Percentiles rank a stretch among this genome's conserved stretches.
Conservation (phyloP, 2,797 vertebrate species). For the Anniella stebbinsi region DNA sequence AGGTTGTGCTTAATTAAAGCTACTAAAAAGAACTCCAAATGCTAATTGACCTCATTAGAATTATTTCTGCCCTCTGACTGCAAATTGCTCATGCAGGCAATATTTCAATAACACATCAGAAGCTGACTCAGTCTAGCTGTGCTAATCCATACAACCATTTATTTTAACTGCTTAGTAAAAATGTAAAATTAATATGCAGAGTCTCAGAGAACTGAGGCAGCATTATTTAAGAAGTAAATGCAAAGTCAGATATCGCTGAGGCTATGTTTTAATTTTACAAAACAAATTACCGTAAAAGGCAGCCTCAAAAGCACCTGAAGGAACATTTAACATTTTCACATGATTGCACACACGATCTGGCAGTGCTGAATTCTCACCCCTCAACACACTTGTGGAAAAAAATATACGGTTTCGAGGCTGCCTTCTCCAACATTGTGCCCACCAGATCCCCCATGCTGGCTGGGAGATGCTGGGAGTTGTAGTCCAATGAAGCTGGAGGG, state of each 20-base stretch:
- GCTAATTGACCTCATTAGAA: constrained; percentile 35
- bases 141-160: neutral
- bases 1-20: constrained; percentile 42
- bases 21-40: neutral
- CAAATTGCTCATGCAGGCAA: constrained; percentile 22
- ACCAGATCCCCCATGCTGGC: too few relatives aligned
- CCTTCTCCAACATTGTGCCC: too few relatives aligned
- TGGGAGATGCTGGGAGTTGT: too few relatives aligned
- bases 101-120: constrained; percentile 24
- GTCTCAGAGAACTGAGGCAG: constrained; percentile 18
- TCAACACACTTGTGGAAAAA: neutral
- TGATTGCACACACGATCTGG: neutral
- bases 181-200: constrained; percentile 37
- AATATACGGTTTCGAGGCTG: too few relatives aligned
- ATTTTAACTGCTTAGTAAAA: constrained; percentile 26
- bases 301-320: neutral
- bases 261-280: neutral
- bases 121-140: constrained; percentile 33
- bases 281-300: neutral
- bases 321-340: neutral
- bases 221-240: constrained; percentile 32
- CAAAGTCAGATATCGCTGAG: constrained; percentile 14
- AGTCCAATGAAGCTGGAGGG: too few relatives aligned
- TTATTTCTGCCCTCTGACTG: neutral
- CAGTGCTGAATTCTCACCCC: neutral